phyloP scores from a whole-genome alignment of 2,888 invertebrate species.

The Drosophila borealis region DNA sequence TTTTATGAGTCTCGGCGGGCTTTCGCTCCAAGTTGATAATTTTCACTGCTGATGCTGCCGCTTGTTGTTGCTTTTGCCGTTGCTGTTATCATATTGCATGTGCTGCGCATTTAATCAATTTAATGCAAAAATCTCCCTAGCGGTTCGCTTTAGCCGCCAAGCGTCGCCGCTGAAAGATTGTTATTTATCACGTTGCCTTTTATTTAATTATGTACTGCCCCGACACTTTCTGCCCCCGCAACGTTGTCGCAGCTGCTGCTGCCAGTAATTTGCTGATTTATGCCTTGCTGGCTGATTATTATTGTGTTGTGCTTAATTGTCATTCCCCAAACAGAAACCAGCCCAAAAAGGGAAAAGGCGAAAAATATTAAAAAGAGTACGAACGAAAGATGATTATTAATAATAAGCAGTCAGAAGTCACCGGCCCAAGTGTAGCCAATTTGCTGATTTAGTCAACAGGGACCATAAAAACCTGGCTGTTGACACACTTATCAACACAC shows the following conservation, averaged over 20 bases:
- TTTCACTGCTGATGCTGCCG: constrained; percentile 57
- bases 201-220: constrained; percentile 68
- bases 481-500: constrained; percentile 78
- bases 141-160: constrained; percentile 51
- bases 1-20: constrained; percentile 78
- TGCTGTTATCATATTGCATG: constrained; percentile 75
- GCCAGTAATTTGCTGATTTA: constrained; percentile 73
- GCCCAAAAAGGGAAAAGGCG: constrained; percentile 44
- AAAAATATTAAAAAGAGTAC: constrained; percentile 1
- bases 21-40: constrained; percentile 74
- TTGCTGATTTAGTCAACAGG: constrained; percentile 72
- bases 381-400: constrained; percentile 51
- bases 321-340: constrained; percentile 61
- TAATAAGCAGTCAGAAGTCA: constrained; percentile 56
- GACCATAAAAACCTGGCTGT: constrained; percentile 66
- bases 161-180: constrained; percentile 66
- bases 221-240: not conserved
- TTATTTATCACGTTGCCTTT: constrained; percentile 78
- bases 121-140: constrained; percentile 76
- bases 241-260: constrained; percentile 14
- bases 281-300: constrained; percentile 71
- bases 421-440: constrained; percentile 69
- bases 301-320: constrained; percentile 70
- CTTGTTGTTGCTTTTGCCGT: constrained; percentile 16
- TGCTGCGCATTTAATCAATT: constrained; percentile 79